Conservation (phyloP, 64 coral and sea anemone genomes). For the Actinia tenebrosa region DNA sequence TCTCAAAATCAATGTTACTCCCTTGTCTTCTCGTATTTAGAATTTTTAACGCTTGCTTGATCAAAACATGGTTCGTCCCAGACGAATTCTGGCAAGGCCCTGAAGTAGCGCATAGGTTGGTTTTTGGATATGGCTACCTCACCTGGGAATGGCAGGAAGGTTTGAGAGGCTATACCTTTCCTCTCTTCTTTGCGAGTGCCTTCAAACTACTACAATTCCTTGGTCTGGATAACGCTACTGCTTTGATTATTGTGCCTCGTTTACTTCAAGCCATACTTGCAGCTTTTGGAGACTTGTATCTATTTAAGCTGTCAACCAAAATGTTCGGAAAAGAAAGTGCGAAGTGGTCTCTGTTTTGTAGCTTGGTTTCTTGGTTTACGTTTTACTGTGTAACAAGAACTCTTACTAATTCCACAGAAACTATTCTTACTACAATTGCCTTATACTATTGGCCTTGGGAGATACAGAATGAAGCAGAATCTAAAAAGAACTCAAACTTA, state of each 20-base stretch:
- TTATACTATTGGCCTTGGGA: conserved; percentile 80
- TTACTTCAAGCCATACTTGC: conserved; percentile 72
- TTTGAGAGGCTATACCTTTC: conserved; percentile 73
- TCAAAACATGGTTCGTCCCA: conserved; percentile 81
- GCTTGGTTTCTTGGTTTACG: conserved; percentile 79
- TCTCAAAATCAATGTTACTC: neutral
- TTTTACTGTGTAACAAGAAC: conserved; percentile 87
- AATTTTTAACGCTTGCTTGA: conserved; percentile 56
- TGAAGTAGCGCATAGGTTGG: conserved; percentile 84
- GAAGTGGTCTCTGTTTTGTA: conserved; percentile 67
- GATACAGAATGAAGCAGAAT: neutral
- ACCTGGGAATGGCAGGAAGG: conserved; percentile 97
- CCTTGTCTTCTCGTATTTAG: conserved; percentile 56
- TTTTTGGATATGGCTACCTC: conserved; percentile 84
- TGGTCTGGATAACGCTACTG: conserved; percentile 46
- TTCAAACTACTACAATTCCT: conserved; percentile 62
- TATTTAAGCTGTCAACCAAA: conserved; percentile 72
- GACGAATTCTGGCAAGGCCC: conserved; percentile 99
- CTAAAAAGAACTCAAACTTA: conserved; percentile 20
- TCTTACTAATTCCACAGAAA: conserved; percentile 88
- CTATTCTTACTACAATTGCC: conserved; percentile 59
- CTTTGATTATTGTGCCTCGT: conserved; percentile 53
- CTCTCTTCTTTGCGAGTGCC: conserved; percentile 57
- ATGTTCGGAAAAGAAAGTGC: conserved; percentile 51
- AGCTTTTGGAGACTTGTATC: conserved; percentile 65